phyloP scores from a whole-genome alignment of 64 coral and sea anemone species.

The Pachyseris speciosa region DNA sequence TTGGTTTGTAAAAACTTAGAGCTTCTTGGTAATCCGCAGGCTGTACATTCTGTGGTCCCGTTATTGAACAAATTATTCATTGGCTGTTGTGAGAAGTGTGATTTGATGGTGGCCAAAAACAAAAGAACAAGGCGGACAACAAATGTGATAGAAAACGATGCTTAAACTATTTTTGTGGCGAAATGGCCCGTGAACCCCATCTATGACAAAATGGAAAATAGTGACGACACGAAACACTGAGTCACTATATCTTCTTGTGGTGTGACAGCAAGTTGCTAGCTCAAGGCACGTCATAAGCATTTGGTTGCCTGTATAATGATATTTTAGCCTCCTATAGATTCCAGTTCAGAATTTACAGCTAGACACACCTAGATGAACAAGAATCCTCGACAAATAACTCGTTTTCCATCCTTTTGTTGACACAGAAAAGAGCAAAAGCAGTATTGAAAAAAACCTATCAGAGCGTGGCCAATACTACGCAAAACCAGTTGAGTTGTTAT shows the following conservation, averaged over 20 bases:
- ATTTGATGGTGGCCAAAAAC: not conserved
- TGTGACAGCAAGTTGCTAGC: not conserved
- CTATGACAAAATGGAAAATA: not conserved
- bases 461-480: constrained; percentile 6
- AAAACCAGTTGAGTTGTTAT: not conserved
- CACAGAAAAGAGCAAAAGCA: constrained; percentile 10
- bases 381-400: not conserved
- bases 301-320: not conserved
- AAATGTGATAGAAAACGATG: not conserved
- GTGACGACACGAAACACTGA: not conserved
- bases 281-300: not conserved
- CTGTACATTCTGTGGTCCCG: not conserved
- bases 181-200: not conserved
- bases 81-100: not conserved
- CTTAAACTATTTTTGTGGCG: not conserved
- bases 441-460: constrained; percentile 20
- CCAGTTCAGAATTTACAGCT: not conserved
- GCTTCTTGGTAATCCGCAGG: not conserved
- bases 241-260: not conserved
- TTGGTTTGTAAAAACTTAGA: not conserved
- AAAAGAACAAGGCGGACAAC: constrained; percentile 8
- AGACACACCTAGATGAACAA: not conserved
- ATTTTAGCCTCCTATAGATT: not conserved
- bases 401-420: constrained; percentile 13
- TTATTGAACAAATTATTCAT: not conserved